Base-by-base conservation (phyloP, 2,888 invertebrate genomes). In the Pandemis corylana region DNA sequence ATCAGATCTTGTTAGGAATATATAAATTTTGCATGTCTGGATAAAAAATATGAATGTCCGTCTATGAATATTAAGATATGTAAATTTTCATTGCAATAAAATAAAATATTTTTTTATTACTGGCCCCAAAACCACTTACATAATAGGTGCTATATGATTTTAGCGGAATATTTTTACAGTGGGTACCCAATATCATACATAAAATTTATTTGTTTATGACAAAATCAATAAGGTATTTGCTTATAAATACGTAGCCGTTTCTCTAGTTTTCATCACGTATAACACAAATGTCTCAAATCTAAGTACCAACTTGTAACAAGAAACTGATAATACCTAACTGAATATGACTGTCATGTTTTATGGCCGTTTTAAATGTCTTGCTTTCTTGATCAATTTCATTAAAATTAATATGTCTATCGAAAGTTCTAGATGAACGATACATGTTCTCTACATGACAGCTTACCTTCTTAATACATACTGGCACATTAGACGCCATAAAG, bases 401-500 rank as follows among this genome's bases (percentile, higher is more conserved):
- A n/a, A 9, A 7, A 42, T n/a, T 36, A 36, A 36, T 36, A 36
- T 36, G 2, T 36, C 28, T 36, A 20, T 69, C 65, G 51, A 69
- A 65, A 74, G 69, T 66, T 66, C 51, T 53, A 74, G 51, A 70
- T 70, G 44, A 7, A 51, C 42, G 10, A 0, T 42, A 70, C 74
- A 69, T 42, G 13, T 66, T 61, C 49, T 28, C 63, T n/a, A 51
- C 28, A 66, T 73, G 61, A 49, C 49, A 69, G 64, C 28, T 69
- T 65, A 9, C 42, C 36, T 44, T 59, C 7, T 59, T 61, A 12
- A 44, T 59, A 68, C 71, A 36, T 7, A 59, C 59, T 20, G 59
- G 53, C 44, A 64, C 66, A 42, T 56, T 42, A 62, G 36, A 68
- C 69, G 10, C 41, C 53, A 66, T 70, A 68, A 72, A 68, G 49